phyloP scores from a whole-genome alignment of 2,888 invertebrate genomes.

The Fabriciana adippe region DNA sequence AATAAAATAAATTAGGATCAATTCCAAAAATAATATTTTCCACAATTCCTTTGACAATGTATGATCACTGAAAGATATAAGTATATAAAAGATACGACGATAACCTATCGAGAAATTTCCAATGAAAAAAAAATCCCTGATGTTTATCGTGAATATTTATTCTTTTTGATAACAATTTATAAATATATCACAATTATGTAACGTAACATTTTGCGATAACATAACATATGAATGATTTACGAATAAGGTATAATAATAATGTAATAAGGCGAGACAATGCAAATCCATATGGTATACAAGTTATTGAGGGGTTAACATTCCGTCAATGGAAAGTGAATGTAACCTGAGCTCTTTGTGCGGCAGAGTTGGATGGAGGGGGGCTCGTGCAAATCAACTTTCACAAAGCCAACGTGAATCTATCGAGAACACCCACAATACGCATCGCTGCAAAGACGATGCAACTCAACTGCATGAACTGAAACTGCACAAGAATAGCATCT shows the following conservation, averaged over 20 bases:
- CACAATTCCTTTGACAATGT: conserved; percentile 15
- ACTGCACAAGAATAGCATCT: background rate
- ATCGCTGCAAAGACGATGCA: conserved; percentile 14
- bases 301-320: conserved; percentile 28
- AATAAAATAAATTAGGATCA: conserved; percentile 15
- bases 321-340: conserved; percentile 43
- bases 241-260: background rate
- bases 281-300: conserved; percentile 22
- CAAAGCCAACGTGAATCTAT: conserved; percentile 52
- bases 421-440: conserved; percentile 23
- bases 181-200: background rate
- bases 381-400: conserved; percentile 69
- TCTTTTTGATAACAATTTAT: background rate
- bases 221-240: background rate
- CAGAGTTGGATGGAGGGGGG: conserved; percentile 35
- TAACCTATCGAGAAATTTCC: conserved; percentile 26
- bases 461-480: conserved; percentile 8
- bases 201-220: background rate
- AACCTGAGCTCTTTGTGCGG: conserved; percentile 42
- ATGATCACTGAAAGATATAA: conserved; percentile 21
- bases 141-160: background rate
- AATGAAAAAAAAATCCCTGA: conserved; percentile 19
- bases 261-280: conserved; percentile 2
- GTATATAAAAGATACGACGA: conserved; percentile 12
- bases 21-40: conserved; percentile 24